Percentiles rank a stretch among this genome's conserved stretches.
Evolutionary conservation across 2,113 vertebrate species (phyloP).

Genomic region (Eupsittula cactorum): DNA sequence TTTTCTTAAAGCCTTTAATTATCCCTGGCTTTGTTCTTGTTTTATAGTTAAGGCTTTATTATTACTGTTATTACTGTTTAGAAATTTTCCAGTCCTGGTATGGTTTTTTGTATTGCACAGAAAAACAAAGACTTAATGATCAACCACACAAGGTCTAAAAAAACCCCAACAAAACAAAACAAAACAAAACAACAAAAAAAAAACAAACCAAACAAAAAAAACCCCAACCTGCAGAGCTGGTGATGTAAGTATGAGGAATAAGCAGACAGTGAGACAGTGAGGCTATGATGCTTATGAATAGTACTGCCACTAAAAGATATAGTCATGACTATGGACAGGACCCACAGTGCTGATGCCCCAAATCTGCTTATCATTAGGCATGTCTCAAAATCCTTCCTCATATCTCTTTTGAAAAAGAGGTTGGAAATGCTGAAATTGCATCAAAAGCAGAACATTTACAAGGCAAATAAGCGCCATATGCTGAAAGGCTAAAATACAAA

Average conservation of each 20-base stretch:
- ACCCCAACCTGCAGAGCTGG: neutral
- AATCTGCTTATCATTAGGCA: neutral
- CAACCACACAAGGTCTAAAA: neutral
- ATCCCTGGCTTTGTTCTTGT: neutral
- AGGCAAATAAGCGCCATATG: neutral
- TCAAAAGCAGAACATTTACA: neutral
- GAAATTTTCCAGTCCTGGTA: neutral
- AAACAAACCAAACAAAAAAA: too few species aligned
- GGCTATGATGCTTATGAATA: neutral
- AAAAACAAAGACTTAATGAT: neutral
- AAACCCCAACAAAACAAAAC: neutral
- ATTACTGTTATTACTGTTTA: neutral
- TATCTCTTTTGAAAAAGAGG: neutral
- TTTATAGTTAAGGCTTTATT: neutral
- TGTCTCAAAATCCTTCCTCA: neutral
- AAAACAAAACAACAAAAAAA: neutral
- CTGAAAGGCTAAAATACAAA: neutral
- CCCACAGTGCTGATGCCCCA: neutral
- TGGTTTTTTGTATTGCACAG: neutral
- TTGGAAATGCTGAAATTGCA: neutral
- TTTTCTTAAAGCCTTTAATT: neutral
- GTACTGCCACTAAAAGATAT: neutral
- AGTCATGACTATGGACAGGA: too few species aligned
- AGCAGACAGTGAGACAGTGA: neutral
- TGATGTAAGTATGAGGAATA: neutral